A percentile compares a stretch with the other conserved stretches of the same genome.
Conservation (phyloP, 2,113 vertebrate species). For the Reinhardtius hippoglossoides region DNA sequence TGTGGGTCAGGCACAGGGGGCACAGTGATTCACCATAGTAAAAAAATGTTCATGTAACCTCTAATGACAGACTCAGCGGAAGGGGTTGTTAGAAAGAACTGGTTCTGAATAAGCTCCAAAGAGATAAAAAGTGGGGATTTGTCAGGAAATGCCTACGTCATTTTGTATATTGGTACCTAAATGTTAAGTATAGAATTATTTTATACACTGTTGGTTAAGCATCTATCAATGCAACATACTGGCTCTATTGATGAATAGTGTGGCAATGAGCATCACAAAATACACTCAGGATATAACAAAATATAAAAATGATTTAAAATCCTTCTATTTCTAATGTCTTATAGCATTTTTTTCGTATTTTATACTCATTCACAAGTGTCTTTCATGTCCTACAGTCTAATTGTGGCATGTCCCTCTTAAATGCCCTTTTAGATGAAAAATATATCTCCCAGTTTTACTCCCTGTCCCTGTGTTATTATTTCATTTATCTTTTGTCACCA, state of each 20-base stretch:
- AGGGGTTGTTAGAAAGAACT: background rate
- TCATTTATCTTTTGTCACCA: background rate
- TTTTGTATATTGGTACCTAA: background rate
- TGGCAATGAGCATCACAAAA: background rate
- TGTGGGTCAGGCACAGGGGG: constrained; percentile 28
- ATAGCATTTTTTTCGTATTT: no score
- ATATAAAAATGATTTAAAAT: no score
- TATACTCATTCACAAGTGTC: background rate
- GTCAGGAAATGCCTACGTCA: background rate
- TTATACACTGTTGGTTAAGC: no score
- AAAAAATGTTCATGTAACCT: constrained; percentile 26
- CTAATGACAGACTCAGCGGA: constrained; percentile 20
- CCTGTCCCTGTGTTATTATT: no score
- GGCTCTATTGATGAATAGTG: background rate
- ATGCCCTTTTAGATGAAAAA: no score
- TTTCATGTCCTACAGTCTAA: background rate
- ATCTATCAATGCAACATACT: background rate
- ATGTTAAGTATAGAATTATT: background rate
- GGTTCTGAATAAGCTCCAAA: background rate
- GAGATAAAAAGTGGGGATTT: background rate
- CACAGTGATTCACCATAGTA: constrained; percentile 55
- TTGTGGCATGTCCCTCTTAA: no score
- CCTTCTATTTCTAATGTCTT: no score
- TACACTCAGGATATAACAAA: background rate
- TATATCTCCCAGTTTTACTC: no score